Evolutionary conservation across 2,113 vertebrate species (phyloP).

Genomic region (Eolophus roseicapilla): DNA sequence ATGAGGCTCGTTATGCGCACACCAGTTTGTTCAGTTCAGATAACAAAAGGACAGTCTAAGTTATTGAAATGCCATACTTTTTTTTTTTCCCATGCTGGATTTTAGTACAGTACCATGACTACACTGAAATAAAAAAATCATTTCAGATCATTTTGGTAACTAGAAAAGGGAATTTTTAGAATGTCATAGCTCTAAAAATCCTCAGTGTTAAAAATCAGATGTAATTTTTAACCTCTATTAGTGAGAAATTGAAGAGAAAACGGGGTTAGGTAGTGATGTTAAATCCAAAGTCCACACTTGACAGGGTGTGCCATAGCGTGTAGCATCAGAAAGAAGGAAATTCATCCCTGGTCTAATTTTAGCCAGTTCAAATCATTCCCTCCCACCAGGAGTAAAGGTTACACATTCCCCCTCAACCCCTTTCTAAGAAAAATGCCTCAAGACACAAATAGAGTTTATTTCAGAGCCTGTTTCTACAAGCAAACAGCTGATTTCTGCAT

Average conservation of each 20-base stretch:
- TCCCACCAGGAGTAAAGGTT: background rate
- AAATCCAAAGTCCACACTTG: background rate
- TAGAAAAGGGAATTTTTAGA: background rate
- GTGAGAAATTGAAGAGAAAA: background rate
- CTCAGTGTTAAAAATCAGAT: background rate
- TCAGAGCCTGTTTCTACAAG: background rate
- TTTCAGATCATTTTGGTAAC: background rate
- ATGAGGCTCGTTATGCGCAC: slow-evolving; percentile 15
- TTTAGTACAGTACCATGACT: background rate
- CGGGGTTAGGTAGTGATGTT: background rate
- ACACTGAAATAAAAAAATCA: background rate
- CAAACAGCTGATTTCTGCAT: background rate
- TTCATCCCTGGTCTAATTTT: background rate
- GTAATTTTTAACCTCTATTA: background rate
- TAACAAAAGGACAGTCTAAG: background rate
- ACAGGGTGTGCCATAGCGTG: background rate
- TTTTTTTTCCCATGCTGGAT: background rate
- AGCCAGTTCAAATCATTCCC: background rate
- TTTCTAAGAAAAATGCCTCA: background rate
- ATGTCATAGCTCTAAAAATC: background rate
- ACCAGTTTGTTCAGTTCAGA: background rate
- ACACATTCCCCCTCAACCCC: background rate
- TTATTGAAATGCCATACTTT: background rate
- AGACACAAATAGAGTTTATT: background rate
- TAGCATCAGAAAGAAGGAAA: background rate